Base-by-base conservation (phyloP, 1,140 invertebrate genomes). In the Psilanteris sp. region DNA sequence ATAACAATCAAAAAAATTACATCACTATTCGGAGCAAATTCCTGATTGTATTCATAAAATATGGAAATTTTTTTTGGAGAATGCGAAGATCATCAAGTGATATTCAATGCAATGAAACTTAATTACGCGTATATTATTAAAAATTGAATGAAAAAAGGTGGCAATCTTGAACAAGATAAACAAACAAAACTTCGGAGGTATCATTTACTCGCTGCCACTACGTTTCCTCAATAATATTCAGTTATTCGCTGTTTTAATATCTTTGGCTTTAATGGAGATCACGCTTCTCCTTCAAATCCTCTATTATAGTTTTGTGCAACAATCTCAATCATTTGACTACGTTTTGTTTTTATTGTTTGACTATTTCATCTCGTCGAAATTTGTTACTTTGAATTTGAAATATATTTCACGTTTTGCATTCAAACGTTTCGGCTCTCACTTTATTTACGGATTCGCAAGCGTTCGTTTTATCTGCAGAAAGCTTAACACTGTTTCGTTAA, bases 231-330 rank as follows among this genome's bases (percentile, higher is more conserved):
- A 4, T 59, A 54, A 44, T 54, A 27, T 15, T 71, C 37, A 31
- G 55, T 61, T 61, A 59, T 31, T 54, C 24, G 27, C 36, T 43
- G 43, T 61, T 52, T 29, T 29, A 43, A 52, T 50, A 43, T 31
- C 64, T 79, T 50, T 68, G 71, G 71, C 76, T 73, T 73, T 68
- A 43, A 55, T 24, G 29, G 76, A 73, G 77, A 75, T 67, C 59
- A 72, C 72, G 66, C 41, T 61, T 55, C 43, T 52, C 44, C 41
- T 15, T 46, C 39, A 18, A 62, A 54, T 52, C 27, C 27, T 54
- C 71, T 34, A 44, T 32, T 41, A 34, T 34, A 11, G 9, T 77
- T 75, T 76, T 67, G 46, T 68, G 43, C 41, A 52, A 54, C 50
- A 29, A 39, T 27, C 18, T 18, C 27, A 39, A 55, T 18, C 34